phyloP scores from a whole-genome alignment of 1,140 invertebrate genomes.

The Drosophila paulistorum region DNA sequence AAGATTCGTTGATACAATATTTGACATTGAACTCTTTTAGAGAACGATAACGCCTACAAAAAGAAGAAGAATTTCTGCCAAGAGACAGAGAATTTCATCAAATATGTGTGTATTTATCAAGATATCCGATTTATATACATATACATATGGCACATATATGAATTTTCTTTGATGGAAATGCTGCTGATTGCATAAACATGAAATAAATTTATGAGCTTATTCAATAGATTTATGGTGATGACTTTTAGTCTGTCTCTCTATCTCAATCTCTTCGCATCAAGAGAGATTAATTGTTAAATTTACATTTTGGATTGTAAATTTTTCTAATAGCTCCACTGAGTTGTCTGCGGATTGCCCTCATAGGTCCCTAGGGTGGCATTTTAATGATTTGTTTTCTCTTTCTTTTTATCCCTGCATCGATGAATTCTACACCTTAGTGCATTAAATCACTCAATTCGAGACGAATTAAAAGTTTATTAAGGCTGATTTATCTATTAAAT shows the following conservation, averaged over 20 bases:
- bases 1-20: slow-evolving; percentile 7
- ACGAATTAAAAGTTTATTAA: slow-evolving; percentile 2
- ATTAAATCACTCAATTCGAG: slow-evolving; percentile 49
- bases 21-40: slow-evolving; percentile 61
- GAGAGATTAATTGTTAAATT: slow-evolving; percentile 8
- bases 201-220: slow-evolving; percentile 45
- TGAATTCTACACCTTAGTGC: slow-evolving; percentile 36
- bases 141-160: neutral
- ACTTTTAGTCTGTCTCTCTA: slow-evolving; percentile 19
- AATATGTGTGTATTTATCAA: neutral
- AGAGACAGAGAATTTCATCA: no score
- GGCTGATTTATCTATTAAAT: neutral
- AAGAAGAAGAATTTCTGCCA: neutral
- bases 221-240: slow-evolving; percentile 59
- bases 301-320: slow-evolving; percentile 16
- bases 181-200: slow-evolving; percentile 27
- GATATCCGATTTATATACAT: slow-evolving; percentile 8
- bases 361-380: slow-evolving; percentile 40
- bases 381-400: slow-evolving; percentile 44
- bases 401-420: slow-evolving; percentile 13
- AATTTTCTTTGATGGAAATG: slow-evolving; percentile 12
- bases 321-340: slow-evolving; percentile 17
- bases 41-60: slow-evolving; percentile 27
- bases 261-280: neutral
- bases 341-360: slow-evolving; percentile 29